Conservation (phyloP, 2,797 vertebrate genomes). For the Monodelphis domestica region DNA sequence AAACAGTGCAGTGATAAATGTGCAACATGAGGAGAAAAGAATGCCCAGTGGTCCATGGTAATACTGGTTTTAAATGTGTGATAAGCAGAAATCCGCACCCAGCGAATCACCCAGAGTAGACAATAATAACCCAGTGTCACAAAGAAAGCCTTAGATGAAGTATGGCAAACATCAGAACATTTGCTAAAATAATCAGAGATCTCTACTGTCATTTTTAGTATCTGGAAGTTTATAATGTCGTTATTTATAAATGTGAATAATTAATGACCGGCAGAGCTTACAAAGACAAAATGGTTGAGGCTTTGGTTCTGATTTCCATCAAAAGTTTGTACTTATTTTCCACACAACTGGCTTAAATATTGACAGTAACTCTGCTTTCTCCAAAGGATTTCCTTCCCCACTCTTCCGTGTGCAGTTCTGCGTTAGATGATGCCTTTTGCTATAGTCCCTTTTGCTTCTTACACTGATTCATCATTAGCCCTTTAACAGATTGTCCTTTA, state of each 20-base stretch:
- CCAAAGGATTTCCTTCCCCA: constrained; percentile 20
- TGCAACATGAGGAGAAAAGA: neutral
- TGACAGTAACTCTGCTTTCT: constrained; percentile 5
- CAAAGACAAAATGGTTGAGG: constrained; percentile 15
- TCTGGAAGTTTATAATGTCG: constrained; percentile 25
- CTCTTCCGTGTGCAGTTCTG: neutral
- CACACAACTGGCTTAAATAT: constrained; percentile 4
- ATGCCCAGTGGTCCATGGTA: neutral
- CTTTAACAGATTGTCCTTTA: neutral
- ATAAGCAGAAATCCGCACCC: neutral
- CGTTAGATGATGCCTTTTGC: constrained; percentile 1
- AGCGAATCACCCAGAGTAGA: neutral
- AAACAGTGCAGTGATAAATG: constrained; percentile 34
- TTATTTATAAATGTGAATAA: constrained; percentile 22
- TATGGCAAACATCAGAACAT: neutral
- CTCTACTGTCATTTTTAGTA: constrained; percentile 30
- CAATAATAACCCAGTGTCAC: neutral
- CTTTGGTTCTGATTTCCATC: neutral
- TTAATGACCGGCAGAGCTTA: constrained; percentile 12
- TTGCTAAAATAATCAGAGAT: neutral
- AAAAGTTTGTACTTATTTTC: constrained; percentile 22
- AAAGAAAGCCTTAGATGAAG: neutral
- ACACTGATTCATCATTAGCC: neutral
- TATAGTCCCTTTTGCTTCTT: neutral
- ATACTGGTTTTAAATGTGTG: neutral